A percentile compares a stretch with the other conserved stretches of the same genome.
Evolutionary conservation across 2,113 vertebrate genomes (phyloP).

Genomic region (Microtus ochrogaster): DNA sequence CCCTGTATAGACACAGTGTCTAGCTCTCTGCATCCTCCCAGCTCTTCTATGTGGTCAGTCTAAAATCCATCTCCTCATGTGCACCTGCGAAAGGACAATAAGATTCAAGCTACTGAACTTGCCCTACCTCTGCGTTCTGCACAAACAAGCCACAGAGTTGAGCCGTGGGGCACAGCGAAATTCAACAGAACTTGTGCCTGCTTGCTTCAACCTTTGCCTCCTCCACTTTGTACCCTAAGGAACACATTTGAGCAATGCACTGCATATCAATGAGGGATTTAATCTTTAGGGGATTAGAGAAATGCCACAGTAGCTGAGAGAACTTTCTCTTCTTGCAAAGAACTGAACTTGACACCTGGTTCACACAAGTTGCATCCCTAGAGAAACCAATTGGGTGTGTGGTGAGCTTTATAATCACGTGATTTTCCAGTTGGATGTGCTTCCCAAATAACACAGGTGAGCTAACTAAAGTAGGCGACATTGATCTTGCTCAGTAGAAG

Average conservation of each 20-base stretch:
- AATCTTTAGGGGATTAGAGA: not conserved
- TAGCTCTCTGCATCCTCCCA: not conserved
- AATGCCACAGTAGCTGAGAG: not conserved
- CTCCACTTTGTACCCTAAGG: not conserved
- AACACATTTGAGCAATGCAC: not conserved
- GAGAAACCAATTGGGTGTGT: not conserved
- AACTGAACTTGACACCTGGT: not conserved
- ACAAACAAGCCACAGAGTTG: not conserved
- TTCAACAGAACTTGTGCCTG: too few species aligned
- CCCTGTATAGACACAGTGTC: not conserved
- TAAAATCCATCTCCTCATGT: not conserved
- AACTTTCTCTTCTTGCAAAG: not conserved
- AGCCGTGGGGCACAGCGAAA: not conserved
- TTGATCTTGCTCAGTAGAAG: not conserved
- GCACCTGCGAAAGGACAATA: not conserved
- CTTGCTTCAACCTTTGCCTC: not conserved
- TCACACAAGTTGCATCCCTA: not conserved
- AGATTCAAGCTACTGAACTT: not conserved
- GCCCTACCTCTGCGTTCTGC: rapidly evolving
- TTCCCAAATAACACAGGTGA: not conserved
- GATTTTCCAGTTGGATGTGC: not conserved
- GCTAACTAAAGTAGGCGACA: not conserved
- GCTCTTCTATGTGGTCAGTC: not conserved
- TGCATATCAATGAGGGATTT: not conserved
- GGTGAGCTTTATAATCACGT: not conserved